Evolutionary conservation across 2,888 invertebrate species (phyloP).

Genomic region (Microctonus brassicae): DNA sequence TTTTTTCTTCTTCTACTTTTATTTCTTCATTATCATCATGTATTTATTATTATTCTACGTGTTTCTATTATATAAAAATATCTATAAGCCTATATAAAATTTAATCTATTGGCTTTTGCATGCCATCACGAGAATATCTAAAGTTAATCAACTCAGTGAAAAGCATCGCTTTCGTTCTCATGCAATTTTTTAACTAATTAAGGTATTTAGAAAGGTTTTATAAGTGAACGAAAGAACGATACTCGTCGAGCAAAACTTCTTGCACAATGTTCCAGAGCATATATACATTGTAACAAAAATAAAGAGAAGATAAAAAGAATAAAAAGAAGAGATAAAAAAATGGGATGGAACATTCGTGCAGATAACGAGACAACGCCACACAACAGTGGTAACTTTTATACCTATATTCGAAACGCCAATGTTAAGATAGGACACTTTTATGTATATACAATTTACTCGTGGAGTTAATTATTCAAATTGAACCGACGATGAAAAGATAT

Average conservation of each 20-base stretch:
- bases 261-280: not conserved
- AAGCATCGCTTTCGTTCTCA: constrained; percentile 40
- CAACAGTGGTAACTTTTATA: not conserved
- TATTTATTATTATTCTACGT: not conserved
- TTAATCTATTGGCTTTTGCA: constrained; percentile 1
- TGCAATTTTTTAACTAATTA: constrained; percentile 40
- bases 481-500: not conserved
- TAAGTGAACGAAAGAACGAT: constrained; percentile 24
- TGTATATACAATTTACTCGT: not conserved
- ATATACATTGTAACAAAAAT: no score
- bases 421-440: not conserved
- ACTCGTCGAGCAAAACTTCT: constrained; percentile 1
- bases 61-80: not conserved
- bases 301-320: no score
- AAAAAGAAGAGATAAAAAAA: no score
- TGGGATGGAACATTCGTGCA: not conserved
- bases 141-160: constrained; percentile 39
- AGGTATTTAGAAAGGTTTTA: constrained; percentile 42
- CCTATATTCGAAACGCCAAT: not conserved
- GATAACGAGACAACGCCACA: not conserved
- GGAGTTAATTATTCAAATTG: not conserved
- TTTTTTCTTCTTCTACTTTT: no score
- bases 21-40: not conserved
- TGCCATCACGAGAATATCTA: constrained; percentile 32
- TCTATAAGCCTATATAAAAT: not conserved